Evolutionary conservation across 2,888 invertebrate genomes (phyloP), one percentile per base, ranked within the genome.

Genomic region (Polydrusus tereticollis): DNA sequence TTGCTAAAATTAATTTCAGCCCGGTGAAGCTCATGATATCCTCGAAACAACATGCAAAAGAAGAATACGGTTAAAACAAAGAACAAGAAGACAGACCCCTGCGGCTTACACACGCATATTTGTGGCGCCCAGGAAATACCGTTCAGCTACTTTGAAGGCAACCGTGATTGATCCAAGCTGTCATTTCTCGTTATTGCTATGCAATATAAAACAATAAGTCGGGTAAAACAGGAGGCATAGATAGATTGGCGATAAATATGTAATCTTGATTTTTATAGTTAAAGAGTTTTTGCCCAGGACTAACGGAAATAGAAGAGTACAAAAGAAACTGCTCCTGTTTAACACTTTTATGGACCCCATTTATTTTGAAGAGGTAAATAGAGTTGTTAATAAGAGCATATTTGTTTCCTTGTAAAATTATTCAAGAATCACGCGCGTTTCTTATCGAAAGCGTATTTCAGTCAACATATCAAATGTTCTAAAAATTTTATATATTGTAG

Each of bases 101-200:
- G 69, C 72, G 72, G 62, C 71, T 62, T 50, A 69, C 75, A 77
- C 75, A 77, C 78, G 78, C 75, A 79, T 80, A 76, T 77, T 77
- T 79, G 69, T 77, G 71, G 76, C 75, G 76, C 73, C 74, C 73
- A 75, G 76, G 74, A 77, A 78, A 76, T 76, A 75, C 73, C 76
- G 74, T 67, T 62, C 57, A 67, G 69, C 70, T 57, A 69, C 59
- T 66, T 67, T 29, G 62, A 64, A 65, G 36, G 59, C 52, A 65
- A 69, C 52, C 59, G 57, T 74, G 76, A 71, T 74, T 71, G 74
- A 74, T 74, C 71, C 73, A 66, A 68, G 45, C 74, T 69, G 73
- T 73, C 73, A 66, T 73, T 69, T 73, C 66, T 69, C 20, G 73
- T 70, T 66, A 73, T 52, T 73, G 69, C 65, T 70, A 73, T 73